phyloP scores from a whole-genome alignment of 2,888 invertebrate genomes.

The Lithodes maja region DNA sequence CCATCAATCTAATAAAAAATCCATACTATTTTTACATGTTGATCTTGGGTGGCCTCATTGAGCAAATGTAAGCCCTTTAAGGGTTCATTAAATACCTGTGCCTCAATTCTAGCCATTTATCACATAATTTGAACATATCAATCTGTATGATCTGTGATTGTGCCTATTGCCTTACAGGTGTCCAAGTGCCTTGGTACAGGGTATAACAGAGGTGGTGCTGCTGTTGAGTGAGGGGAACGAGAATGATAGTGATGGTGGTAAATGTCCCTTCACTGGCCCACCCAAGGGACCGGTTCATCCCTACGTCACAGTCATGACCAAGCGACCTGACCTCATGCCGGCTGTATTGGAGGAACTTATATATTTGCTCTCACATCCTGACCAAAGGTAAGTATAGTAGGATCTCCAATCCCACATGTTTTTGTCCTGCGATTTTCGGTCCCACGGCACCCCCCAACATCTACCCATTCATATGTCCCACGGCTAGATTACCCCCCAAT shows the following conservation, averaged over 20 bases:
- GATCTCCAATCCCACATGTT: neutral
- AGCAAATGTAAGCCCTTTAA: too few relatives aligned
- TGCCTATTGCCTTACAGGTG: conserved; percentile 30
- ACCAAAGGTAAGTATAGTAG: conserved; percentile 49
- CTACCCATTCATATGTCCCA: too few relatives aligned
- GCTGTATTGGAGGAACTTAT: conserved; percentile 62
- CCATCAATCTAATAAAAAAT: too few relatives aligned
- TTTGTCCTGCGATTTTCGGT: neutral
- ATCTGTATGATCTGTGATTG: too few relatives aligned
- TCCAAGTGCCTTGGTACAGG: conserved; percentile 56
- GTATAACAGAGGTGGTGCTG: conserved; percentile 55
- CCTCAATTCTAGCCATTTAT: too few relatives aligned
- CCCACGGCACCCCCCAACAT: neutral
- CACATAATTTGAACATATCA: too few relatives aligned
- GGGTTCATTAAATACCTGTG: too few relatives aligned
- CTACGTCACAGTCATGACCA: conserved; percentile 58
- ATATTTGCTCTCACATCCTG: conserved; percentile 58
- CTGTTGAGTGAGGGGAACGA: conserved; percentile 25
- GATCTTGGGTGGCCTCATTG: too few relatives aligned
- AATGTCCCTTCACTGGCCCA: conserved; percentile 61
- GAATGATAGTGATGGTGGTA: neutral
- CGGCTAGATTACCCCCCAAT: neutral
- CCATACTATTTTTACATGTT: too few relatives aligned
- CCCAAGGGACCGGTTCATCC: conserved; percentile 64
- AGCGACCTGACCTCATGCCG: conserved; percentile 55